A percentile compares a stretch with the other conserved stretches of the same genome.
phyloP scores from a whole-genome alignment of 2,113 vertebrate species.

The Coregonus clupeaformis region DNA sequence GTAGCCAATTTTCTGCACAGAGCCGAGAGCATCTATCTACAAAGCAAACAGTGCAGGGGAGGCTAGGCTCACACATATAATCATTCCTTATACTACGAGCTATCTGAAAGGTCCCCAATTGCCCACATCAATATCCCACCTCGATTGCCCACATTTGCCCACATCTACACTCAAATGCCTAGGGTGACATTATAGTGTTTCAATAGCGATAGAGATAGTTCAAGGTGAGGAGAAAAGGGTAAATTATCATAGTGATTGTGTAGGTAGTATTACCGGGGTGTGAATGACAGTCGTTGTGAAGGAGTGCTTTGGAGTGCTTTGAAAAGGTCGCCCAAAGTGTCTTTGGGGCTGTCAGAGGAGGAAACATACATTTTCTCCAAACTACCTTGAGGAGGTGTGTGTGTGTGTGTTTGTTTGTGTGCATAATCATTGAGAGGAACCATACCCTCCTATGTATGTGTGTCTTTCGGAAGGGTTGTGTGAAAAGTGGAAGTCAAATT shows the following conservation, averaged over 20 bases:
- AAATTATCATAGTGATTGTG: not conserved
- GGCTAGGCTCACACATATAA: not conserved
- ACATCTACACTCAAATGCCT: not conserved
- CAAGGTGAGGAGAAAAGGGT: not conserved
- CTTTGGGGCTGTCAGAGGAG: not conserved
- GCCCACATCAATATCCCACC: no score
- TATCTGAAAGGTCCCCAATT: no score
- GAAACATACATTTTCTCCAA: not conserved
- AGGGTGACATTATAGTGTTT: not conserved
- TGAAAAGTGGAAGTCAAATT: no score
- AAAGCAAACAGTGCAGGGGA: not conserved
- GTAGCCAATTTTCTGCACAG: not conserved
- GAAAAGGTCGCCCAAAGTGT: not conserved
- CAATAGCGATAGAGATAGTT: not conserved
- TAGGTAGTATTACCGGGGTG: no score
- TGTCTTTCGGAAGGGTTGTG: not conserved
- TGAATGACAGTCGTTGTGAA: no score
- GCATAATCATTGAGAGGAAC: slow-evolving; percentile 14
- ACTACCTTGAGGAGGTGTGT: not conserved
- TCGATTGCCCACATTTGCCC: no score
- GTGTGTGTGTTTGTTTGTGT: not conserved
- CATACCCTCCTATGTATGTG: not conserved
- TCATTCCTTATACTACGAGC: not conserved
- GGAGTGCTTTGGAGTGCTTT: not conserved
- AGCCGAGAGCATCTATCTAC: not conserved